Base-by-base conservation (phyloP, 2,797 vertebrate genomes). In the Hephaestus fuliginosus region DNA sequence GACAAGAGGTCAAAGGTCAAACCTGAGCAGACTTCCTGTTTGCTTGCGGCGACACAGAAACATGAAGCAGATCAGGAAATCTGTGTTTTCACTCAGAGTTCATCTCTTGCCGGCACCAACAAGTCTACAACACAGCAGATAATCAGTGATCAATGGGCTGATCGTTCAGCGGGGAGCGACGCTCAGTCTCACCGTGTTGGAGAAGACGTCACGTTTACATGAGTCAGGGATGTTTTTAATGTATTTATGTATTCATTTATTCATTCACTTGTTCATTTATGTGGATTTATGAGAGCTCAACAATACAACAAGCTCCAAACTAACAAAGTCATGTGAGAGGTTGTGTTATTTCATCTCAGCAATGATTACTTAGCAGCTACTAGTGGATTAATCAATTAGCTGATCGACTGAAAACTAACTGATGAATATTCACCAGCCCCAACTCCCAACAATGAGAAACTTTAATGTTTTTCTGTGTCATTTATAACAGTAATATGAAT, bases 1-100 rank as follows among this genome's bases (percentile, higher is more conserved):
- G n/a, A 41, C 56, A 33, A 14, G 1, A 70, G 61, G 75, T 57
- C 69, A 77, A 11, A 80, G 76, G 58, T 81, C 66, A 74, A 70
- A 68, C 14, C 20, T 30, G 62, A 73, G 30, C 17, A 57, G 51
- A 62, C 28, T 52, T 82, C 67, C 67, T 9, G 68, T 76, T 61
- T 48, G 36, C 28, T 44, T 39, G 55, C 25, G 12, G 25, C 1
- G 60, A 55, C 56, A 48, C 39, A 52, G 30, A 41, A 25, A 74
- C 15, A 33, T 28, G 66, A 75, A 13, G 46, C 65, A 13, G 64
- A 65, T 14, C 5, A 18, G 41, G 51, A 51, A 64, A 64, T 0
- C 28, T 65, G 58, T 17, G 48, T 63, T n/a, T 61, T 55, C 48
- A 46, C 13, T 43, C 43, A 60, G 39, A 74, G 28, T 60, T 53